phyloP scores from a whole-genome alignment of 1,140 invertebrate genomes.

The Procambarus clarkii region DNA sequence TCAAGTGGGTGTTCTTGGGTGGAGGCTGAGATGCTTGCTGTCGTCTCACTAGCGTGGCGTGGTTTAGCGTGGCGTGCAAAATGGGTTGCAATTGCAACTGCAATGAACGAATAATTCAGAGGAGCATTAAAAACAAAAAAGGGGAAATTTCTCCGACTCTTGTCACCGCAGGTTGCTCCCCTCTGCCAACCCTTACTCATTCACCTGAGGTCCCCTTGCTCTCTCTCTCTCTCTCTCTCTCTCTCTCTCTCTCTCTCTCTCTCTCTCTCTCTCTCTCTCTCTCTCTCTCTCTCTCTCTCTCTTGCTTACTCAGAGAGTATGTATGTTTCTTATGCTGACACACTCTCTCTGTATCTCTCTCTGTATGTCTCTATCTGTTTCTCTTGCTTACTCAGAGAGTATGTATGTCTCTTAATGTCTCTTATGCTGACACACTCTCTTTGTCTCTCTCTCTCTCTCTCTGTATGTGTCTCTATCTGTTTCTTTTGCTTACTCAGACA shows the following conservation, averaged over 20 bases:
- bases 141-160: conserved; percentile 55
- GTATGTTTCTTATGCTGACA: no score
- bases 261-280: conserved; percentile 7
- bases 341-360: no score
- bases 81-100: background rate
- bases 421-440: no score
- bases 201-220: conserved; percentile 36
- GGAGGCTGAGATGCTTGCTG: background rate
- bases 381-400: no score
- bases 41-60: no score
- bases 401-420: no score
- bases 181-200: conserved; percentile 44
- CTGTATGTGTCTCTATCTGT: no score
- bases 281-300: conserved; percentile 38
- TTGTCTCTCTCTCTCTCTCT: no score
- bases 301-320: no score
- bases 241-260: conserved; percentile 6
- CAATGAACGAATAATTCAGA: conserved; percentile 62
- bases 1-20: no score
- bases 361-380: no score
- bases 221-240: conserved; percentile 47
- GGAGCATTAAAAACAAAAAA: conserved; percentile 53
- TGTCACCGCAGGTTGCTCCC: conserved; percentile 54
- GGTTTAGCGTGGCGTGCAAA: background rate
- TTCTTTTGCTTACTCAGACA: no score